A percentile compares a stretch with the other conserved stretches of the same genome.
These are phyloP conservation scores for Crenichthys baileyi DNA, from an alignment of 2,797 vertebrate genomes.

Conservation along the genomic window DNA sequence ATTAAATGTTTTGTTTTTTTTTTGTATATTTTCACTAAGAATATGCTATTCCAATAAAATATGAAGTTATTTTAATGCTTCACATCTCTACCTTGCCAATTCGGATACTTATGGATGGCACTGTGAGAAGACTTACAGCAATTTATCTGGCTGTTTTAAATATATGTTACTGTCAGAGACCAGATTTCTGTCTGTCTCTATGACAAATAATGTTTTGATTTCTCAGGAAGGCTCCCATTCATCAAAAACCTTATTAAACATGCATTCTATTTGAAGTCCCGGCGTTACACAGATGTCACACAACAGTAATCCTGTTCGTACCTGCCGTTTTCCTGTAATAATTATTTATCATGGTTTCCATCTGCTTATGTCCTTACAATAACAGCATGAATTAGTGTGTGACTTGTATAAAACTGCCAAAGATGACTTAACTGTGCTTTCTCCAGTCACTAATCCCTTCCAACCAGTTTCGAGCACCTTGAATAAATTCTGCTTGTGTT, in stretches of 20 bases:
- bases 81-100: not conserved
- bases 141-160: too few relatives aligned
- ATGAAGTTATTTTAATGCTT: not conserved
- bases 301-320: slow-evolving; percentile 44
- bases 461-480: slow-evolving; percentile 31
- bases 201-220: not conserved
- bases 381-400: slow-evolving; percentile 45
- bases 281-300: not conserved
- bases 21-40: too few relatives aligned
- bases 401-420: slow-evolving; percentile 52
- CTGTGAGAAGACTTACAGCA: not conserved
- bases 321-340: slow-evolving; percentile 27
- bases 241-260: not conserved
- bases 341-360: slow-evolving; percentile 23
- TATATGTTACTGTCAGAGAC: too few relatives aligned
- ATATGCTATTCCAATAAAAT: too few relatives aligned
- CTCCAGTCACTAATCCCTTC: slow-evolving; percentile 50
- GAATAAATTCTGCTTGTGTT: slow-evolving; percentile 43
- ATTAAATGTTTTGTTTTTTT: too few relatives aligned
- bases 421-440: slow-evolving; percentile 49
- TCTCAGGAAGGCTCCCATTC: not conserved
- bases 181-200: not conserved
- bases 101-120: not conserved
- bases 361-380: slow-evolving; percentile 24
- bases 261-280: slow-evolving; percentile 17